These are phyloP conservation scores for Sciaenops ocellatus DNA, from an alignment of 2,797 vertebrate species.

Conservation along the genomic window DNA sequence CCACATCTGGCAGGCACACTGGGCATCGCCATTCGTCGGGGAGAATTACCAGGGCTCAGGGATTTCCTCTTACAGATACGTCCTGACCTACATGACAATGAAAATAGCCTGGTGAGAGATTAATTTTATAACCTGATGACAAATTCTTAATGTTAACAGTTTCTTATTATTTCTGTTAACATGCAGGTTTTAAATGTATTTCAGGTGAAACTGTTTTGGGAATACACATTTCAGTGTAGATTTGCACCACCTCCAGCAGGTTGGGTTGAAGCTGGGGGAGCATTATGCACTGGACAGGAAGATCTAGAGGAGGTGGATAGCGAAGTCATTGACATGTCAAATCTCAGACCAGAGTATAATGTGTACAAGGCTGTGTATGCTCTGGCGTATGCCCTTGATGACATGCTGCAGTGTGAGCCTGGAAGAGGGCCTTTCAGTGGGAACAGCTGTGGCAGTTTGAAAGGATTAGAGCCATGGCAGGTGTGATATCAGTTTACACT, in stretches of 20 bases:
- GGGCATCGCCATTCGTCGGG: slow-evolving; percentile 77
- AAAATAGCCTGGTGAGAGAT: slow-evolving; percentile 55
- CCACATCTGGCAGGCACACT: slow-evolving; percentile 70
- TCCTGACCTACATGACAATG: slow-evolving; percentile 42
- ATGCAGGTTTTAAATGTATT: not conserved
- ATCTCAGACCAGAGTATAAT: slow-evolving; percentile 63
- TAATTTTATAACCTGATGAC: not conserved
- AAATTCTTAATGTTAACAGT: not conserved
- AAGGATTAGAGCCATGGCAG: slow-evolving; percentile 79
- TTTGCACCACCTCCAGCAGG: slow-evolving; percentile 37
- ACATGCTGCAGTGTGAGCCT: slow-evolving; percentile 66
- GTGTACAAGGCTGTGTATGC: slow-evolving; percentile 78
- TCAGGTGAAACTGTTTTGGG: slow-evolving; percentile 69
- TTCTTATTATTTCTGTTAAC: rapidly evolving
- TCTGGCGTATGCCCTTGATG: slow-evolving; percentile 74
- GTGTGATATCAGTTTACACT: slow-evolving; percentile 51
- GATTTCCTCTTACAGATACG: slow-evolving; percentile 65
- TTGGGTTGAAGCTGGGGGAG: slow-evolving; percentile 33
- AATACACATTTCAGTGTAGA: slow-evolving; percentile 60
- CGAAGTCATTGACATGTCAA: slow-evolving; percentile 68
- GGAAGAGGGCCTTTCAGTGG: slow-evolving; percentile 71
- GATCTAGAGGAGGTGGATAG: slow-evolving; percentile 31
- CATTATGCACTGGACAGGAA: slow-evolving; percentile 63
- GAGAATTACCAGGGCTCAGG: slow-evolving; percentile 75
- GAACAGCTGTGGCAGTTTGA: slow-evolving; percentile 68